Conservation (phyloP, 2,113 vertebrate species). For the Larimichthys polyactis region DNA sequence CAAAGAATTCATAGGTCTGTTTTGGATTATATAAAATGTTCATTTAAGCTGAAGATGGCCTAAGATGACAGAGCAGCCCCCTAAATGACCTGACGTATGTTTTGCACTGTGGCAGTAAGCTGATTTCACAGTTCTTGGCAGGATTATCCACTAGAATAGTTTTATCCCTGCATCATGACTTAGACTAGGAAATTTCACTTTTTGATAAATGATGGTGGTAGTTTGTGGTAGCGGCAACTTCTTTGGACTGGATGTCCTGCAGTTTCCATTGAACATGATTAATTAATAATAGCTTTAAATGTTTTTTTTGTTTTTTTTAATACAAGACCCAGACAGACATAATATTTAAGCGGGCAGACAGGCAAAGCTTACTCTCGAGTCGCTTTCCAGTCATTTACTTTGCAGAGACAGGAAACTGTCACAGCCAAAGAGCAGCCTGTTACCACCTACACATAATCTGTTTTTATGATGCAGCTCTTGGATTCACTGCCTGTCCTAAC, state of each 20-base stretch:
- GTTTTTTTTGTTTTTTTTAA: conserved; percentile 1
- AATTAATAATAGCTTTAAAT: conserved; percentile 24
- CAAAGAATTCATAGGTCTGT: conserved; percentile 31
- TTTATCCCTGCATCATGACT: conserved; percentile 51
- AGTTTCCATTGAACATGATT: conserved; percentile 31
- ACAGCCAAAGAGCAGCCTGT: conserved; percentile 8
- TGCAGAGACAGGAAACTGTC: conserved; percentile 37
- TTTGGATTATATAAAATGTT: conserved; percentile 53
- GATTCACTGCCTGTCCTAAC: conserved; percentile 38
- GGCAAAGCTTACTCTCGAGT: not conserved
- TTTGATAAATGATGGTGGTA: conserved; percentile 41
- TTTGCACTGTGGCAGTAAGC: conserved; percentile 60
- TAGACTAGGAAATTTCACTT: conserved; percentile 41
- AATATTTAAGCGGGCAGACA: conserved; percentile 17
- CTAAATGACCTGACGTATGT: not conserved
- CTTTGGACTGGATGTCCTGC: conserved; percentile 24
- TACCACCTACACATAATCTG: conserved; percentile 52
- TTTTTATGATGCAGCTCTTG: conserved; percentile 41
- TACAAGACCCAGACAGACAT: conserved; percentile 23
- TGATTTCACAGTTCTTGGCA: conserved; percentile 64
- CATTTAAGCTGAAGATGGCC: conserved; percentile 44
- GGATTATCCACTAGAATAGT: conserved; percentile 62
- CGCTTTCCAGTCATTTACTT: conserved; percentile 39
- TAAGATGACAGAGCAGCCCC: conserved; percentile 15
- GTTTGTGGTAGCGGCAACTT: conserved; percentile 26